A percentile compares a stretch with the other conserved stretches of the same genome.
phyloP scores from a whole-genome alignment of 2,888 invertebrate genomes.

The Hypena proboscidalis region DNA sequence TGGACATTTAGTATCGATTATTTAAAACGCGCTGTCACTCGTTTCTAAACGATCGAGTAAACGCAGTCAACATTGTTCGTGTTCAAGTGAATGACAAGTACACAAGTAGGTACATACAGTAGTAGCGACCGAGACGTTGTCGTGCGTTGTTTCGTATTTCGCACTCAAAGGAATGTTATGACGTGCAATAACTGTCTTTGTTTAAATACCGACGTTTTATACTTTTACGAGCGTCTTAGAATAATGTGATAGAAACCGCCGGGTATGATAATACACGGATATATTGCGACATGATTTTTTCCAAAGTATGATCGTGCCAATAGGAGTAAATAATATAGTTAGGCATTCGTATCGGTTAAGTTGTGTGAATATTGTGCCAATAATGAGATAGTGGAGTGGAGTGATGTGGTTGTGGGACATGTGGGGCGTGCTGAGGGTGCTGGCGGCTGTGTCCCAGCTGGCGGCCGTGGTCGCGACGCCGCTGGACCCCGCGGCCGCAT shows the following conservation, averaged over 20 bases:
- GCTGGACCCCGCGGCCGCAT: constrained; percentile 75
- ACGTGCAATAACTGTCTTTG: constrained; percentile 83
- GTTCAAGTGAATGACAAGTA: background rate
- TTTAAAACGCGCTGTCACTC: background rate
- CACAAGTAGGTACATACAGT: too few species aligned
- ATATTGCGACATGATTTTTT: constrained; percentile 71
- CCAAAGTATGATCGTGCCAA: constrained; percentile 83
- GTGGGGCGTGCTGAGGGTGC: constrained; percentile 80
- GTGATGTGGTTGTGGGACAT: constrained; percentile 85
- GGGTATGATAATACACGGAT: constrained; percentile 52
- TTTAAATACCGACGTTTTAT: constrained; percentile 71
- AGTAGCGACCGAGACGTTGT: constrained; percentile 62
- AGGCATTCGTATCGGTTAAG: constrained; percentile 80
- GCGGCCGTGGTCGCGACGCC: constrained; percentile 71
- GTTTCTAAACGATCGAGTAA: constrained; percentile 12
- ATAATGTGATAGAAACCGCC: constrained; percentile 72
- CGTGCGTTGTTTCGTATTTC: constrained; percentile 58
- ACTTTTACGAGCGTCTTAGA: constrained; percentile 55
- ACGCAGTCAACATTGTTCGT: background rate
- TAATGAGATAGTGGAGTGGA: constrained; percentile 85
- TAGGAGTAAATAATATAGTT: constrained; percentile 80
- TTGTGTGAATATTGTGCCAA: constrained; percentile 84
- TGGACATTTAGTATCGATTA: background rate
- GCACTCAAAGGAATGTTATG: constrained; percentile 77
- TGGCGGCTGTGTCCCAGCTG: constrained; percentile 72